Evolutionary conservation across 2,888 invertebrate genomes (phyloP).

Genomic region (Notodonta dromedarius): DNA sequence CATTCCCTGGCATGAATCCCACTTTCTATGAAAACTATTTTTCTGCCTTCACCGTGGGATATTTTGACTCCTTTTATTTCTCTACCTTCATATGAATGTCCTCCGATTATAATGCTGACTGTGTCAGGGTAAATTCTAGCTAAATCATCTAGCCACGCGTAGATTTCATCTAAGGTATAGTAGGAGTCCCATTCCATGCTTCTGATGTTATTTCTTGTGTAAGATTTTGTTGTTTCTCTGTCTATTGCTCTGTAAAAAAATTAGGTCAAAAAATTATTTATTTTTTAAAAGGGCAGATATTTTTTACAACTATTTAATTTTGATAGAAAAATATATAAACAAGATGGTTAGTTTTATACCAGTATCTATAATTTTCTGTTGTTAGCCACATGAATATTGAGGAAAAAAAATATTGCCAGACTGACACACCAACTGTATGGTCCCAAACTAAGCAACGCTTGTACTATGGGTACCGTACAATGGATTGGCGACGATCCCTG

Average conservation of each 20-base stretch:
- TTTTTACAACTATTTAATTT: too few relatives aligned
- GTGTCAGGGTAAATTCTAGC: slow-evolving; percentile 68
- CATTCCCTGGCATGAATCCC: slow-evolving; percentile 91
- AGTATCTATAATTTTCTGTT: too few relatives aligned
- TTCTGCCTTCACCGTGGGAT: slow-evolving; percentile 64
- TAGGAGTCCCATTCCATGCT: slow-evolving; percentile 85
- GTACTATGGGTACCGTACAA: too few relatives aligned
- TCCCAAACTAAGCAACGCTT: too few relatives aligned
- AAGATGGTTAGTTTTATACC: too few relatives aligned
- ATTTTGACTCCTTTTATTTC: slow-evolving; percentile 77
- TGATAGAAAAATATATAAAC: too few relatives aligned
- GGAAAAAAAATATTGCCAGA: too few relatives aligned
- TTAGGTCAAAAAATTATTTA: not conserved
- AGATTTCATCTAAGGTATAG: slow-evolving; percentile 84
- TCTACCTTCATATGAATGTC: slow-evolving; percentile 74
- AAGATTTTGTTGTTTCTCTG: slow-evolving; percentile 65
- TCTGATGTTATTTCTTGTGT: slow-evolving; percentile 49
- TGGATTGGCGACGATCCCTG: too few relatives aligned
- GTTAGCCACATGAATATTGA: too few relatives aligned
- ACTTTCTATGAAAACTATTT: slow-evolving; percentile 69
- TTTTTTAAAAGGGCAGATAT: too few relatives aligned
- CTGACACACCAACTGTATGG: too few relatives aligned
- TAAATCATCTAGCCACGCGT: slow-evolving; percentile 83
- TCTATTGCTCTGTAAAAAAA: slow-evolving; percentile 75
- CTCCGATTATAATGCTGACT: slow-evolving; percentile 68